These are phyloP conservation scores for Macropis europaea DNA, from an alignment of 2,888 invertebrate species.

Conservation along the genomic window DNA sequence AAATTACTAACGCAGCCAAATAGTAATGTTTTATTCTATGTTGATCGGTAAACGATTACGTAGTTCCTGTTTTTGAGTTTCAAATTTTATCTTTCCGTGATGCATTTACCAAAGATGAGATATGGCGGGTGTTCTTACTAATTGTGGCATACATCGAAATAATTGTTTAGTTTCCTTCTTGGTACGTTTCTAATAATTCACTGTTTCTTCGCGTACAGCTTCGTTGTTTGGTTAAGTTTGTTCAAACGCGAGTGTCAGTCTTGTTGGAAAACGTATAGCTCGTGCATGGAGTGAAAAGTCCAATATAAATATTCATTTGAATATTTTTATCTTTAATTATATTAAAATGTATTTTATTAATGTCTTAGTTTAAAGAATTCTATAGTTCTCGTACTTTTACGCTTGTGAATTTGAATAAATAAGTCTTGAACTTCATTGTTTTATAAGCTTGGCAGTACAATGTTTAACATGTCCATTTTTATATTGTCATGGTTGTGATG, in stretches of 20 bases:
- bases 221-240: neutral
- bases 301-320: neutral
- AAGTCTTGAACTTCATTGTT: neutral
- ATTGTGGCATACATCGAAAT: slow-evolving; percentile 56
- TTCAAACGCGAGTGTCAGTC: neutral
- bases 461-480: neutral
- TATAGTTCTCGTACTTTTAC: neutral
- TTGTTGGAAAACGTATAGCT: neutral
- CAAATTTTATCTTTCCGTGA: neutral
- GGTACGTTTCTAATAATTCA: slow-evolving; percentile 57
- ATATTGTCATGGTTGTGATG: neutral
- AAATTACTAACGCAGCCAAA: too few relatives aligned
- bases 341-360: neutral
- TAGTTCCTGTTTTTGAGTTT: neutral
- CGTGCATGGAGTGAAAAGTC: neutral
- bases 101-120: slow-evolving; percentile 4
- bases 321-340: neutral
- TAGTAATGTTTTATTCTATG: neutral
- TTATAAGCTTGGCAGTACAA: neutral
- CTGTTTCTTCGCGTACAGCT: neutral
- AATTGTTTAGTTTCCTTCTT: slow-evolving; percentile 65
- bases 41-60: neutral
- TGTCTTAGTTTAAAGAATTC: neutral
- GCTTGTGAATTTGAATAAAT: neutral
- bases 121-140: slow-evolving; percentile 70